A percentile compares a stretch with the other conserved stretches of the same genome.
phyloP scores from a whole-genome alignment of 2,113 vertebrate species.

The Tenrec ecaudatus region DNA sequence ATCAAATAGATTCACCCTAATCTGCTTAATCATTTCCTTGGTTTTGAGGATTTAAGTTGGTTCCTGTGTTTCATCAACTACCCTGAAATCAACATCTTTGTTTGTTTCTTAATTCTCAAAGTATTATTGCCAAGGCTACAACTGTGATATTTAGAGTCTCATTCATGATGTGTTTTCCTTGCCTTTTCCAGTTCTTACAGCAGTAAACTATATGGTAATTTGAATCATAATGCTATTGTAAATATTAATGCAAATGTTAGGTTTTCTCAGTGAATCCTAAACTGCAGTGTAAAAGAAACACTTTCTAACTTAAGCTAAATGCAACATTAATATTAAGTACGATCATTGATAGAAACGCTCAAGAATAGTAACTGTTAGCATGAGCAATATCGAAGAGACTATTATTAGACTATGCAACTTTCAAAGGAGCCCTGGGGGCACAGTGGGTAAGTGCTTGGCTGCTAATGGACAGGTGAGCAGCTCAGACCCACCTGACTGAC shows the following conservation, averaged over 20 bases:
- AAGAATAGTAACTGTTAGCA: no score
- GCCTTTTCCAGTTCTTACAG: conserved; percentile 28
- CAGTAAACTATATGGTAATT: conserved; percentile 25
- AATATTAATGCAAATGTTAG: conserved; percentile 4
- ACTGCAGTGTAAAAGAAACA: neutral
- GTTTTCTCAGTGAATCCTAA: conserved; percentile 26
- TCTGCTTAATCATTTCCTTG: conserved; percentile 11
- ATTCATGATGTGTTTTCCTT: conserved; percentile 9
- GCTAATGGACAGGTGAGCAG: no score
- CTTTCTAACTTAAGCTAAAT: conserved; percentile 10
- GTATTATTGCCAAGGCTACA: neutral
- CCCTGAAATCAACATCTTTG: neutral
- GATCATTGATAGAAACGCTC: neutral
- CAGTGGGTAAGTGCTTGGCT: no score
- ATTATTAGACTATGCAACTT: no score
- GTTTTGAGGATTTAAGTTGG: conserved; percentile 12
- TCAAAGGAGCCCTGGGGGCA: no score
- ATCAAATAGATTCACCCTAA: neutral
- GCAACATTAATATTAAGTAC: neutral
- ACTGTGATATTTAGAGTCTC: conserved; percentile 12
- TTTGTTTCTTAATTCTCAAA: conserved; percentile 17
- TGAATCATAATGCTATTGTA: conserved; percentile 25
- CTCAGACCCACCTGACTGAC: no score
- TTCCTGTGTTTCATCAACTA: neutral
- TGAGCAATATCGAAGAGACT: no score